Base-by-base conservation (phyloP, 2,888 invertebrate species). In the Auanema sp. region DNA sequence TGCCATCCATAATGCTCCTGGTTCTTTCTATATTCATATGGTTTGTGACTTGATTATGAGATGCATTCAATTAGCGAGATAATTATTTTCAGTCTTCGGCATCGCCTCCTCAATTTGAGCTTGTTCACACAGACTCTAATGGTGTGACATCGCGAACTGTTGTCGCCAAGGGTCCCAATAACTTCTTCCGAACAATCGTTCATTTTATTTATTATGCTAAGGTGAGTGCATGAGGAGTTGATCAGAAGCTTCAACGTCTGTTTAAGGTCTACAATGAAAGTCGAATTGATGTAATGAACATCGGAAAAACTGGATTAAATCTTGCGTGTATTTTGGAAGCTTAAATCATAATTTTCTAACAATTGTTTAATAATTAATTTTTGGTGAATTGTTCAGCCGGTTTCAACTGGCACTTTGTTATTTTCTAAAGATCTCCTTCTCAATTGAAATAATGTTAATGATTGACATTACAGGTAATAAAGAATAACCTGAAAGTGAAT, bases 151-250 rank as follows among this genome's bases (percentile, higher is more conserved):
- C 56, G 33, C 68, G 64, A 33, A 64, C 60, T 21, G 21, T 54
- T 14, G 55, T 70, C 10, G 53, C 60, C n/a, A 65, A 68, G 12
- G 69, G 69, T 24, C 43, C 62, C 25, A 51, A 60, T 16, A 72
- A 72, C 21, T 16, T 72, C n/a, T 72, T 72, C 66, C 52, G 68
- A 3, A 61, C 68, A 16, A 66, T 72, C 50, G 62, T 69, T 18
- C 72, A 72, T 25, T 70, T 72, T 56, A 57, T 70, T 41, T 68
- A 68, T 50, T 66, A 61, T 49, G 68, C 55, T n/a, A 70, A 70
- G 60, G 66, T 66, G n/a, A n/a, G n/a, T n/a, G n/a, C n/a, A n/a
- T n/a, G n/a, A n/a, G n/a, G n/a, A n/a, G n/a, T 21, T 53, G 55
- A 16, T 1, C 33, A 5, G 24, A 16, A 16, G 4, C 10, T 10